Conservation (phyloP, 2,888 invertebrate genomes). For the Diaprepes abbreviatus region DNA sequence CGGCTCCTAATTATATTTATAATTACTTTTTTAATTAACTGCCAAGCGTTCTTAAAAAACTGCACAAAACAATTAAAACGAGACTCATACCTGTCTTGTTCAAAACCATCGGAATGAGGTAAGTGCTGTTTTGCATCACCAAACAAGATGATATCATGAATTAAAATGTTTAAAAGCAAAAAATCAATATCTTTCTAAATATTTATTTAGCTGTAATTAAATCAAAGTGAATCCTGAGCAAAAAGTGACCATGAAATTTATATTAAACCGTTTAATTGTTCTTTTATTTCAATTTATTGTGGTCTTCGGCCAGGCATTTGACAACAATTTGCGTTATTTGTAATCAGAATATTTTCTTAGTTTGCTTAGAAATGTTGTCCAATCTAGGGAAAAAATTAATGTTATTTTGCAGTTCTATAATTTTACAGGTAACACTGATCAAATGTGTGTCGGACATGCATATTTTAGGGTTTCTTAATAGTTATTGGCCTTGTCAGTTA, state of each 20-base stretch:
- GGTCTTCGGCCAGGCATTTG: background rate
- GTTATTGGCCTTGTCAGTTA: too few species aligned
- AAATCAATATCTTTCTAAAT: constrained; percentile 38
- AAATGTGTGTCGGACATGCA: too few species aligned
- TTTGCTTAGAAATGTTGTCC: too few species aligned
- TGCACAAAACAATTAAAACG: constrained; percentile 26
- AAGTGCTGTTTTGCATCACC: constrained; percentile 38
- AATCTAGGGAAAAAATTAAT: too few species aligned
- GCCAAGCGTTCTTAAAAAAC: constrained; percentile 11
- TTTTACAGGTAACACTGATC: too few species aligned
- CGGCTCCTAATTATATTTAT: background rate
- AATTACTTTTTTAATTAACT: constrained; percentile 4
- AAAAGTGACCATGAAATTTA: constrained; percentile 37
- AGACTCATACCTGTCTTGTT: constrained; percentile 5
- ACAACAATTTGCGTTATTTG: too few species aligned
- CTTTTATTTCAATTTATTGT: background rate
- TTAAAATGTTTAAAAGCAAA: constrained; percentile 26
- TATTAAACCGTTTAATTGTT: constrained; percentile 17
- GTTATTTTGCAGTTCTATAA: too few species aligned
- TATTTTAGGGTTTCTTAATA: too few species aligned
- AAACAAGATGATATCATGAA: constrained; percentile 43
- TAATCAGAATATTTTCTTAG: too few species aligned
- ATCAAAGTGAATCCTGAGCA: constrained; percentile 24
- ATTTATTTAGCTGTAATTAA: constrained; percentile 40
- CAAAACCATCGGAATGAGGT: constrained; percentile 17